Evolutionary conservation across 2,888 invertebrate genomes (phyloP), one percentile per base, ranked within the genome.

Genomic region (Chloromyia formosa): DNA sequence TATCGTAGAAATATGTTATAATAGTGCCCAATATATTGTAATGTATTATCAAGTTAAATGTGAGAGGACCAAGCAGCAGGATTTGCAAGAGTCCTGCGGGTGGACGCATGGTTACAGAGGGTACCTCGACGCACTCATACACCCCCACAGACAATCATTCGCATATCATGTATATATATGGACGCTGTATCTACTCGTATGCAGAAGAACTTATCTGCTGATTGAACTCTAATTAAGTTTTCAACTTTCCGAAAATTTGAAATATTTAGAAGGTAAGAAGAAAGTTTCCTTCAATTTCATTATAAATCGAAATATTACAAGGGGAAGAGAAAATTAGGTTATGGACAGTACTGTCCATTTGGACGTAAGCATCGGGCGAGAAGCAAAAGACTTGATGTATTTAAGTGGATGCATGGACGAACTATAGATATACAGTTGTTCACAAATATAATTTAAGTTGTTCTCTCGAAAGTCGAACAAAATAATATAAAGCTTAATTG

Each of bases 181-280:
- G 22, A 22, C 16, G n/a, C 23, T 22, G 14, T 35, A 16, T 35
- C 27, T 35, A 35, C 27, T 35, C 27, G 27, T 35, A 22, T 42
- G 42, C 16, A 64, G 27, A 16, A 23, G 69, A 42, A 77, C 74
- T 74, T 77, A 75, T 75, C 75, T 77, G 77, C 74, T 77, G 77
- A 77, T 77, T 77, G 77, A 77, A 75, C 75, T 75, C 75, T 77
- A 77, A 77, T 77, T 77, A 75, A 77, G 75, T 77, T 77, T 77
- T 75, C 66, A 77, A 77, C 75, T 77, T 77, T 18, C 54, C 20
- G 74, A 66, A 75, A 77, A 75, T 75, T 74, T 74, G 75, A 76
- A 76, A 76, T 76, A 75, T 76, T 75, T 74, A 74, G 74, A 71
- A 77, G 77, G 74, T 74, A 77, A 74, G 74, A 76, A 76, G 74